Conservation (phyloP, 2,888 invertebrate genomes). For the Chaetogeoica ovagalla region DNA sequence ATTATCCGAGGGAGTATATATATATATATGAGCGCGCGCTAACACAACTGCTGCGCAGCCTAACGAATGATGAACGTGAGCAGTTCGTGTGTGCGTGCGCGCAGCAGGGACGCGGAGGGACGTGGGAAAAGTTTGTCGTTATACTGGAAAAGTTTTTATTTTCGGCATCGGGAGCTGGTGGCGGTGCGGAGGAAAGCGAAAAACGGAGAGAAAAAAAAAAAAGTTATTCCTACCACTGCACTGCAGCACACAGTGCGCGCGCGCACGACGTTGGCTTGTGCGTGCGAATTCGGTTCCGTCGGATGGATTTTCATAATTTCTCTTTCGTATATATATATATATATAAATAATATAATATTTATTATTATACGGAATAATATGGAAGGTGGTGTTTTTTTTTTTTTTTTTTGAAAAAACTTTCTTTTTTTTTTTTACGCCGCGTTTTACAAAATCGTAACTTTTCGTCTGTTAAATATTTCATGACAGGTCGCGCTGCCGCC, state of each 20-base stretch:
- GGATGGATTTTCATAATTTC: slow-evolving; percentile 50
- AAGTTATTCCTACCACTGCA: slow-evolving; percentile 17
- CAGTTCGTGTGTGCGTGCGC: slow-evolving; percentile 8
- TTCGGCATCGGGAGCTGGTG: slow-evolving; percentile 19
- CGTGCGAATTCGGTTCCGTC: slow-evolving; percentile 31
- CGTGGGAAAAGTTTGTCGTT: slow-evolving; percentile 44
- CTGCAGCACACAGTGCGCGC: neutral
- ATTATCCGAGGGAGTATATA: slow-evolving; percentile 20
- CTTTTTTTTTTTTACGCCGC: neutral
- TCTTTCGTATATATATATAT: slow-evolving; percentile 28
- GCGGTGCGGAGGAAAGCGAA: neutral
- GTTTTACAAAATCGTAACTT: slow-evolving; percentile 40
- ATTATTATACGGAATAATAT: slow-evolving; percentile 5
- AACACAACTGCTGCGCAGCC: neutral
- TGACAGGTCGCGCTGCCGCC: slow-evolving; percentile 29
- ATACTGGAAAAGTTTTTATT: slow-evolving; percentile 46
- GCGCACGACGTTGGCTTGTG: neutral
- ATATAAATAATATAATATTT: neutral
- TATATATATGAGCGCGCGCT: neutral
- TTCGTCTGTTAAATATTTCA: slow-evolving; percentile 53
- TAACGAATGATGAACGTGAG: slow-evolving; percentile 52
- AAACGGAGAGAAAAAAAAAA: neutral
- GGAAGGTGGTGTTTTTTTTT: slow-evolving; percentile 37
- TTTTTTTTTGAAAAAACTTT: slow-evolving; percentile 16
- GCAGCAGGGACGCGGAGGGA: neutral